phyloP scores from a whole-genome alignment of 2,888 invertebrate genomes.

The Epirrhoe alternata region DNA sequence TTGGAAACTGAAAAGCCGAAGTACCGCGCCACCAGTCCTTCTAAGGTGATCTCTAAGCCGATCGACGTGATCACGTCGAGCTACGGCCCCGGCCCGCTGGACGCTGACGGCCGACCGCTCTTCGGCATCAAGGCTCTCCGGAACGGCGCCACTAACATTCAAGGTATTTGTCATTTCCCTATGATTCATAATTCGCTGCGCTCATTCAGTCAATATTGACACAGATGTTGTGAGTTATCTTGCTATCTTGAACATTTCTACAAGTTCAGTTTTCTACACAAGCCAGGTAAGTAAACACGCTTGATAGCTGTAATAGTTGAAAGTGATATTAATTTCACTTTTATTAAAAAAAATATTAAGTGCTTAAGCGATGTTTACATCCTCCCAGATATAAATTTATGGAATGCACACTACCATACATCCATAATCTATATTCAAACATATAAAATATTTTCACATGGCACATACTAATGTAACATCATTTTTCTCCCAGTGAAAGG shows the following conservation, averaged over 20 bases:
- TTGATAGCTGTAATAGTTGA: not conserved
- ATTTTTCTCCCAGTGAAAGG: slow-evolving; percentile 86
- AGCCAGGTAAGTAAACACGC: not conserved
- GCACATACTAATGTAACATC: not conserved
- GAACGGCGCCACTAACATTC: slow-evolving; percentile 86
- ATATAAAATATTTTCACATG: not conserved
- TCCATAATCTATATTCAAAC: too few species aligned
- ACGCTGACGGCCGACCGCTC: slow-evolving; percentile 91
- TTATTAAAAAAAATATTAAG: too few species aligned
- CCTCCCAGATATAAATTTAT: too few species aligned
- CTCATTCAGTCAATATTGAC: slow-evolving; percentile 50
- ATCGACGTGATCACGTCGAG: slow-evolving; percentile 91
- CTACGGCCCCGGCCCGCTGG: slow-evolving; percentile 93
- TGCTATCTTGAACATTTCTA: slow-evolving; percentile 29
- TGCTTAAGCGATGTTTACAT: too few species aligned
- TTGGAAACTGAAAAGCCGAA: slow-evolving; percentile 73
- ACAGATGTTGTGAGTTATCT: slow-evolving; percentile 40
- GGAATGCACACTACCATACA: too few species aligned
- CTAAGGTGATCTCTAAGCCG: slow-evolving; percentile 73
- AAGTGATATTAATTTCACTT: not conserved
- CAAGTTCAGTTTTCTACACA: not conserved
- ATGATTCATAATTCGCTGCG: slow-evolving; percentile 42
- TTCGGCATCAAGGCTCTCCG: slow-evolving; percentile 91
- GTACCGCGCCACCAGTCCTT: slow-evolving; percentile 70
- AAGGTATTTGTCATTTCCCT: slow-evolving; percentile 77